Conservation (phyloP, 2,113 vertebrate genomes). For the Seriola aureovittata region DNA sequence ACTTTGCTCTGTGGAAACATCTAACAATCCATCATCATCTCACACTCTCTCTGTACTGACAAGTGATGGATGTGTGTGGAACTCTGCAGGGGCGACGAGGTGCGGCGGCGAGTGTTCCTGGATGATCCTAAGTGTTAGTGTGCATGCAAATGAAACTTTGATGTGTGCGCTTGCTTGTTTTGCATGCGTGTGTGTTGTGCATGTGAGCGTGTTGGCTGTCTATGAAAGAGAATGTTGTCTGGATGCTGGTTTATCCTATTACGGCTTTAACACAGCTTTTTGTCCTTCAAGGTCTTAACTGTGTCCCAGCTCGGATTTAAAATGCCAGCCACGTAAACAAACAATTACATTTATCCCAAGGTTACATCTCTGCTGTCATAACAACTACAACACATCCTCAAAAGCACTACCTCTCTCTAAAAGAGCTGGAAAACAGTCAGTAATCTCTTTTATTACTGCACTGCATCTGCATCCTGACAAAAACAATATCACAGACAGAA, state of each 20-base stretch:
- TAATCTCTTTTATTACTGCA: conserved; percentile 28
- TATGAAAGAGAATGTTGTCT: conserved; percentile 40
- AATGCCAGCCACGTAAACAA: conserved; percentile 53
- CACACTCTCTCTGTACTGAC: conserved; percentile 51
- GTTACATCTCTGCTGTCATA: conserved; percentile 49
- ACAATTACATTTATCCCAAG: conserved; percentile 64
- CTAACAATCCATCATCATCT: conserved; percentile 66
- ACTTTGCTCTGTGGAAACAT: conserved; percentile 45
- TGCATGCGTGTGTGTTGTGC: conserved; percentile 11
- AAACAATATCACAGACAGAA: conserved; percentile 24
- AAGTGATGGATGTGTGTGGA: conserved; percentile 69
- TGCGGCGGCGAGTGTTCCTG: conserved; percentile 10
- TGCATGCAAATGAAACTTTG: conserved; percentile 42
- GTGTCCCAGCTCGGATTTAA: conserved; percentile 52
- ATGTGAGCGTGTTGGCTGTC: not conserved
- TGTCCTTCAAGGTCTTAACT: conserved; percentile 61
- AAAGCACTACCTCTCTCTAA: conserved; percentile 25
- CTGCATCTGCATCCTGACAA: conserved; percentile 27
- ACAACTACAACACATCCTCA: conserved; percentile 41
- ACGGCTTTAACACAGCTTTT: conserved; percentile 48
- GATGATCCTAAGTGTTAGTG: conserved; percentile 8
- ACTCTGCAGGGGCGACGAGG: conserved; percentile 39
- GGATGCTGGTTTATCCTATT: conserved; percentile 55
- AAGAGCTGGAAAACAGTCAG: not conserved
- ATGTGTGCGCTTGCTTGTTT: not conserved